These are phyloP conservation scores for Drosophila ezoana DNA, from an alignment of 2,888 invertebrate species.

Conservation along the genomic window DNA sequence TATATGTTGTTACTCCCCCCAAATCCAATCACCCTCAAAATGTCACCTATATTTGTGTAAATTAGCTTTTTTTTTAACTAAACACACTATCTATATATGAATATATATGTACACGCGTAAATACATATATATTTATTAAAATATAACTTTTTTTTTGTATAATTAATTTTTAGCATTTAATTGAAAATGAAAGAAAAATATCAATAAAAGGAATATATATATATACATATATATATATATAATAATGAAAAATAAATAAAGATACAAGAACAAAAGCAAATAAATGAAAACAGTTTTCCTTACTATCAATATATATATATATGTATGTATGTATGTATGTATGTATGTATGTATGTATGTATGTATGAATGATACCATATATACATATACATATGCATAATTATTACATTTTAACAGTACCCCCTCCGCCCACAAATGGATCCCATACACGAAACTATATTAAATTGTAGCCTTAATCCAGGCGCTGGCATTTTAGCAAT, in stretches of 20 bases:
- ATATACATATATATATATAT: conserved; percentile 42
- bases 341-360: background rate
- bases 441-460: conserved; percentile 14
- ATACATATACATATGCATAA: conserved; percentile 11
- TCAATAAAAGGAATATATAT: conserved; percentile 38
- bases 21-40: background rate
- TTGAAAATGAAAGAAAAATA: conserved; percentile 52
- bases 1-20: conserved; percentile 45
- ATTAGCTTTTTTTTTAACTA: conserved; percentile 48
- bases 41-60: conserved; percentile 56
- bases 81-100: conserved; percentile 15
- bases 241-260: conserved; percentile 34
- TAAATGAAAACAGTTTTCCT: conserved; percentile 54
- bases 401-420: conserved; percentile 34
- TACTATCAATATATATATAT: conserved; percentile 23
- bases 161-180: conserved; percentile 72
- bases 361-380: background rate
- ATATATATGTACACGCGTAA: conserved; percentile 9
- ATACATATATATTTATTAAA: conserved; percentile 9
- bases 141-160: conserved; percentile 41
- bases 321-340: background rate
- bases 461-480: conserved; percentile 25
- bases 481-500: conserved; percentile 47
- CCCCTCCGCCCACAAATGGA: conserved; percentile 12
- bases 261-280: conserved; percentile 43